Evolutionary conservation across 2,888 invertebrate genomes (phyloP).

Genomic region (Caenorhabditis plicata): DNA sequence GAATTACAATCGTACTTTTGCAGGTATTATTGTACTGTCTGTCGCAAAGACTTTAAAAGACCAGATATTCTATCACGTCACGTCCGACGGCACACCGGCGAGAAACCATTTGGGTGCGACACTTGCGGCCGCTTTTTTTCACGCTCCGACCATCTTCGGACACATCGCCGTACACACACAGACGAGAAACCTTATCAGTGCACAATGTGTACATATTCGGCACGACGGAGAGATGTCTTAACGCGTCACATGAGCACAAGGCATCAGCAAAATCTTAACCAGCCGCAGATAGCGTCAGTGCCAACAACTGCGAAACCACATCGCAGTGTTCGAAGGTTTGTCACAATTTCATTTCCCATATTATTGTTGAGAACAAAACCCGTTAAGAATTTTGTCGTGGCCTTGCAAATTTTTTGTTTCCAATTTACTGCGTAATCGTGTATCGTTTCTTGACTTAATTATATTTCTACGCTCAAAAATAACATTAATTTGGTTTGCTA

Average conservation of each 20-base stretch:
- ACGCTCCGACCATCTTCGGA: constrained; percentile 58
- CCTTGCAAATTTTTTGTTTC: too few species aligned
- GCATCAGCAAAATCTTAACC: constrained; percentile 52
- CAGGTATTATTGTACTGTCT: constrained; percentile 44
- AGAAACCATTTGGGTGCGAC: constrained; percentile 62
- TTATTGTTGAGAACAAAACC: too few species aligned
- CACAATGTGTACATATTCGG: constrained; percentile 57
- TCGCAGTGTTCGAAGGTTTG: constrained; percentile 36
- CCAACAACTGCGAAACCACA: constrained; percentile 33
- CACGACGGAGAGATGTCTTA: constrained; percentile 61
- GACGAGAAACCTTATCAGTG: constrained; percentile 64
- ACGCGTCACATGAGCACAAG: constrained; percentile 63
- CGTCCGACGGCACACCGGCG: constrained; percentile 61
- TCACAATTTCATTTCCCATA: background rate
- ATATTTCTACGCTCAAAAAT: too few species aligned
- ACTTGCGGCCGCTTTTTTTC: constrained; percentile 58
- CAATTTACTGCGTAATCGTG: too few species aligned
- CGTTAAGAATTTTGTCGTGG: too few species aligned
- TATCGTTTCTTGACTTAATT: too few species aligned
- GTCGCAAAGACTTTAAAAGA: constrained; percentile 60
- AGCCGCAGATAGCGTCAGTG: too few species aligned
- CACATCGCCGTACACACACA: constrained; percentile 56
- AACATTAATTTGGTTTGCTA: too few species aligned
- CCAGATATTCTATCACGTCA: constrained; percentile 62
- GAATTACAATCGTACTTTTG: too few species aligned